Conservation (phyloP, 2,797 vertebrate species). For the Poeciliopsis presidionis region DNA sequence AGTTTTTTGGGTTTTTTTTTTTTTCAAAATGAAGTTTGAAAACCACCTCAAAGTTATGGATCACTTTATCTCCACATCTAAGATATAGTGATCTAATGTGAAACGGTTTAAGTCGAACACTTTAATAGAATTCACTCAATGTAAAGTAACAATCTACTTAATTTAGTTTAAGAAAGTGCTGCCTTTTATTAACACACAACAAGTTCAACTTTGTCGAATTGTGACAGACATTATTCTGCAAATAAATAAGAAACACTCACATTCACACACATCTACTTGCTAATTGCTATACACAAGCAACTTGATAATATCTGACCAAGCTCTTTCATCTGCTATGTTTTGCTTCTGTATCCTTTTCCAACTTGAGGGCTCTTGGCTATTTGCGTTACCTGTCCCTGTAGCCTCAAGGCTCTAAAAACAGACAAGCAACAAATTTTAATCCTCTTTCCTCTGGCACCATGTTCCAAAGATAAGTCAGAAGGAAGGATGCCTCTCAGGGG, state of each 20-base stretch:
- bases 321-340: background rate
- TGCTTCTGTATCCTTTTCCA: background rate
- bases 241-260: background rate
- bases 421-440: conserved; percentile 22
- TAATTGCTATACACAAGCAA: background rate
- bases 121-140: background rate
- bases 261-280: background rate
- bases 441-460: background rate
- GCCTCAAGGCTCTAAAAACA: conserved; percentile 1
- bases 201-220: background rate
- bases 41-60: background rate
- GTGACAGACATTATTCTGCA: background rate
- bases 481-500: conserved; percentile 14
- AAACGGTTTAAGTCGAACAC: background rate
- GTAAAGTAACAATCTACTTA: background rate
- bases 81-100: background rate
- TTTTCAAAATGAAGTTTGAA: background rate
- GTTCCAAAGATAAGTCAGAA: background rate
- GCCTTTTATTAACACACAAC: background rate
- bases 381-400: background rate
- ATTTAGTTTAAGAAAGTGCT: background rate
- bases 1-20: background rate
- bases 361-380: background rate
- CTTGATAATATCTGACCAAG: background rate
- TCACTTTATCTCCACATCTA: background rate